Conservation (phyloP, 2,113 vertebrate genomes). For the Anthoscopus minutus region DNA sequence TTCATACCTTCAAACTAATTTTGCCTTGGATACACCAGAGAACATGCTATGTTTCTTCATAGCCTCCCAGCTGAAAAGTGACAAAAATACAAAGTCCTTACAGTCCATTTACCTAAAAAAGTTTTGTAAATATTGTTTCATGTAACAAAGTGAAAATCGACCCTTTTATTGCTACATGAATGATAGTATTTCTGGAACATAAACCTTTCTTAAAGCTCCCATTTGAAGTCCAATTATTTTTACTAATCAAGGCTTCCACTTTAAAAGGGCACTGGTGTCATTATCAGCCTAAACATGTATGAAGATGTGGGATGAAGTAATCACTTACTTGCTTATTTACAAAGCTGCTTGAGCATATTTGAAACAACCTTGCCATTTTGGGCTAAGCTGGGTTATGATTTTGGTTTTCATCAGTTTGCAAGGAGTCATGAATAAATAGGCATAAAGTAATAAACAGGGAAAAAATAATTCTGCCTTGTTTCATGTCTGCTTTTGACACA, state of each 20-base stretch:
- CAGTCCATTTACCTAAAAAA: background rate
- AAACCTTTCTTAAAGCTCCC: background rate
- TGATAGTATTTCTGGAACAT: background rate
- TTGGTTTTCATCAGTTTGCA: background rate
- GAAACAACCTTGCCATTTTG: background rate
- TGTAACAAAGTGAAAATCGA: background rate
- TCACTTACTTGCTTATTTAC: background rate
- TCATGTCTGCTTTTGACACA: conserved; percentile 2
- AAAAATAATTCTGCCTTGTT: background rate
- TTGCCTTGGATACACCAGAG: background rate
- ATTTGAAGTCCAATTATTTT: background rate
- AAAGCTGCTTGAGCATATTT: background rate
- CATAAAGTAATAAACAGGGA: background rate
- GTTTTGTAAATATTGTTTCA: background rate
- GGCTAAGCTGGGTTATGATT: background rate
- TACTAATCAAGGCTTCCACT: background rate
- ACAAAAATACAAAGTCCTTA: background rate
- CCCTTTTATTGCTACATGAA: background rate
- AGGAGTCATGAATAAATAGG: background rate
- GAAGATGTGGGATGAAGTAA: background rate
- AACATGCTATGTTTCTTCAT: background rate
- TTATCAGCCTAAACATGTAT: background rate
- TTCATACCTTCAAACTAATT: background rate
- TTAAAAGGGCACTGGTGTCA: background rate
- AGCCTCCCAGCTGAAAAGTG: background rate